A percentile compares a stretch with the other conserved stretches of the same genome.
phyloP scores from a whole-genome alignment of 1,140 invertebrate species.

The Bombus waltoni region DNA sequence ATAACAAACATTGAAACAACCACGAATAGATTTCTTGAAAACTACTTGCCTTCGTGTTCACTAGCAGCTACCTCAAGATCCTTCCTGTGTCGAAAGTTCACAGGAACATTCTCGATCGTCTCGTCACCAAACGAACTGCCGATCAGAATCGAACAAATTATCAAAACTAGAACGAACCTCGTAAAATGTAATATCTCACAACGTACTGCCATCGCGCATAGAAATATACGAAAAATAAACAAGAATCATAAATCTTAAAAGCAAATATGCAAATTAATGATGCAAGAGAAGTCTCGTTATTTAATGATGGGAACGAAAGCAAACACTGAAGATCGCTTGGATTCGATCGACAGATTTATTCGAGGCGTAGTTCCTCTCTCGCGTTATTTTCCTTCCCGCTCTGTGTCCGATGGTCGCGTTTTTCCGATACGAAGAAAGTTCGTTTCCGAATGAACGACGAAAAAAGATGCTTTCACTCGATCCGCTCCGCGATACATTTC shows the following conservation, averaged over 20 bases:
- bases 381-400: slow-evolving; percentile 33
- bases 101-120: slow-evolving; percentile 55
- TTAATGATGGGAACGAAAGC: not conserved
- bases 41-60: slow-evolving; percentile 60
- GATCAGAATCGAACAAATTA: not conserved
- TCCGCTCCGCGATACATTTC: not conserved
- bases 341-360: slow-evolving; percentile 54
- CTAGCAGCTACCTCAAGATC: slow-evolving; percentile 67
- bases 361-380: not conserved
- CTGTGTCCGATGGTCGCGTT: slow-evolving; percentile 10
- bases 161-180: slow-evolving; percentile 24
- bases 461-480: slow-evolving; percentile 53
- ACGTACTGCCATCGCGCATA: not conserved
- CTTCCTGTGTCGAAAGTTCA: slow-evolving; percentile 56
- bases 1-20: no score
- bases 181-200: no score
- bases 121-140: slow-evolving; percentile 22
- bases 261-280: not conserved
- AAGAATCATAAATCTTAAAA: not conserved
- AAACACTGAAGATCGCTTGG: slow-evolving; percentile 45
- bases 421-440: slow-evolving; percentile 47
- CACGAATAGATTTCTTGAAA: not conserved
- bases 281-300: not conserved
- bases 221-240: not conserved
- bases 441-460: slow-evolving; percentile 38